Base-by-base conservation (phyloP, 1,140 invertebrate genomes). In the Cyrtorhinus lividipennis region DNA sequence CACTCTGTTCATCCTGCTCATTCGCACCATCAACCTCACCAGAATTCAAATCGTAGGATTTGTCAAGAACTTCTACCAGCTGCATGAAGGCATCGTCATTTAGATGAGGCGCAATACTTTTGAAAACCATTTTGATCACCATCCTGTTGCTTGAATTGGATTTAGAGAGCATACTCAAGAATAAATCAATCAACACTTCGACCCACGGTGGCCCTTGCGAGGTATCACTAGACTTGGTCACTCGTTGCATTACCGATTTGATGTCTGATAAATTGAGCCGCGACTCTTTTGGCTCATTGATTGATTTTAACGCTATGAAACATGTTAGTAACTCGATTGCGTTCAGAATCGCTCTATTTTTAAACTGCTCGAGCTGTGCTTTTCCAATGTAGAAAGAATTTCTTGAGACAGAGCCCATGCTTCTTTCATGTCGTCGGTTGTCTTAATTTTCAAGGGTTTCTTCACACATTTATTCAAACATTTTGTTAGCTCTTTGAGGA, bases 161-260 rank as follows among this genome's bases (percentile, higher is more conserved):
- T 30, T 59, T 59, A 3, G 58, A 59, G 2, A 59, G 24, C 24
- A 59, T 25, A 26, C 38, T 59, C 25, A 59, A 59, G 38, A 59
- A 59, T 59, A 59, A 59, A 59, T 59, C 58, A 24, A 59, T 30
- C 24, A 59, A 13, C 1, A 59, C 58, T 59, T 59, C 58, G 18
- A 59, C 38, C 58, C 58, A 59, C 24, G 13, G 24, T 15, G 58
- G 58, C 10, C 58, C 58, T 27, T 59, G 24, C 24, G 20, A 23
- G 1, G 24, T 2, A n/a, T 59, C 27, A 30, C 23, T 22, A n/a
- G 58, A 30, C 24, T 30, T 26, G 1, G 58, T 59, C 1, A 59
- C 24, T 30, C 27, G 27, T 27, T 26, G 10, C 18, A 30, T 18
- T 15, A 59, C 27, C 1, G 58, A 59, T 12, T 8, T n/a, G 1